These are phyloP conservation scores for Anolis apletophallus DNA, from an alignment of 2,797 vertebrate species.

Conservation along the genomic window DNA sequence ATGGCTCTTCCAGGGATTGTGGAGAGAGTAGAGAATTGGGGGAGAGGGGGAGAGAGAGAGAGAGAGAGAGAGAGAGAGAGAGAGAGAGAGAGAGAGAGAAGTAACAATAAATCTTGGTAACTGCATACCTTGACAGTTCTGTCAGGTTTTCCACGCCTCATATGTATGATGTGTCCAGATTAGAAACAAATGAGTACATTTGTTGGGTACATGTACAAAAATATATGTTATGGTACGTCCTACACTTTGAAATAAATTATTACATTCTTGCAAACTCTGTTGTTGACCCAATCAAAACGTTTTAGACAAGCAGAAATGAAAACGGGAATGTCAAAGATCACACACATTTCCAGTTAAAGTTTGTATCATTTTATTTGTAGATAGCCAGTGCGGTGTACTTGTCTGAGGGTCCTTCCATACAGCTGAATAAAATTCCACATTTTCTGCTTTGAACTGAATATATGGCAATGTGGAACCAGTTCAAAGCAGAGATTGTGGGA, in stretches of 20 bases:
- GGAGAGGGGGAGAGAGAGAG: neutral
- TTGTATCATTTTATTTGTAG: neutral
- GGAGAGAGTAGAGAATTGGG: conserved; percentile 38
- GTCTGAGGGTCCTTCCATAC: no score
- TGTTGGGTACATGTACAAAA: accelerated
- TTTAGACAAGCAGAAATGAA: conserved; percentile 32
- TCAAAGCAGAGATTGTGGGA: no score
- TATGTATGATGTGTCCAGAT: conserved; percentile 12
- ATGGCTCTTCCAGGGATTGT: conserved; percentile 57
- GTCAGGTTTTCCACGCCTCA: neutral
- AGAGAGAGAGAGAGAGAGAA: neutral
- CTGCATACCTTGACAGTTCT: neutral
- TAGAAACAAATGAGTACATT: conserved; percentile 27
- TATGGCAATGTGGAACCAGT: no score
- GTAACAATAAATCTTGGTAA: neutral
- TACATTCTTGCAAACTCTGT: conserved; percentile 39
- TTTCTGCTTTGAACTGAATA: no score
- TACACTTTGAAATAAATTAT: conserved; percentile 33
- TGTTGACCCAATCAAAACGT: conserved; percentile 18
- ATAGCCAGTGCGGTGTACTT: no score
- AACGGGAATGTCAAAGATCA: conserved; percentile 23
- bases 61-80: neutral
- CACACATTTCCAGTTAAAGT: conserved; percentile 2
- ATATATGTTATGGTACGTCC: conserved; percentile 37
- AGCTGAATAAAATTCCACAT: no score